Evolutionary conservation across 2,797 vertebrate genomes (phyloP).

Genomic region (Xyrichtys novacula): DNA sequence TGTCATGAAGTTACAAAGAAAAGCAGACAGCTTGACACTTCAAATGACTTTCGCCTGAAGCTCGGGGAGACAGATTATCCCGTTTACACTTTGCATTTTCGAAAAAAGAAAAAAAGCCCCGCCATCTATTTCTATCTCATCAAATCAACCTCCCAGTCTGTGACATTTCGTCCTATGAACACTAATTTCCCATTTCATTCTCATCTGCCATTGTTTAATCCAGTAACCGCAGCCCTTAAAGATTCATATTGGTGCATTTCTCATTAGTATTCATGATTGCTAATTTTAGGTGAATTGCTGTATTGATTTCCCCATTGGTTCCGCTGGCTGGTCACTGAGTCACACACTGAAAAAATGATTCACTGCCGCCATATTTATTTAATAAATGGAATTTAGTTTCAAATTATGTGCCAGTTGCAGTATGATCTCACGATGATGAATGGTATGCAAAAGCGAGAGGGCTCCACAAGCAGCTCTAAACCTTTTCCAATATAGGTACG

Average conservation of each 20-base stretch:
- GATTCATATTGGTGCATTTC: constrained; percentile 35
- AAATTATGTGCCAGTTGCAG: constrained; percentile 49
- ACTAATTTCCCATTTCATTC: constrained; percentile 9
- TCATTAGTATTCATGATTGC: constrained; percentile 63
- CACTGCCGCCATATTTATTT: constrained; percentile 47
- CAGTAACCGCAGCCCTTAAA: constrained; percentile 19
- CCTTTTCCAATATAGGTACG: too few species aligned
- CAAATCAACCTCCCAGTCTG: constrained; percentile 14
- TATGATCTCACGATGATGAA: constrained; percentile 46
- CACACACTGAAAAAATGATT: constrained; percentile 42
- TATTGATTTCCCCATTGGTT: constrained; percentile 71
- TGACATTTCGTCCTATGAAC: background rate
- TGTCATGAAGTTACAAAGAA: background rate
- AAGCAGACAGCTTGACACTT: constrained; percentile 24
- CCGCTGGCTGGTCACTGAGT: constrained; percentile 51
- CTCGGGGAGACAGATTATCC: constrained; percentile 12
- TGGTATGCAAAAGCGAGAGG: constrained; percentile 13
- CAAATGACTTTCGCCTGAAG: background rate
- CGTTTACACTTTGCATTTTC: background rate
- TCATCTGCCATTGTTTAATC: constrained; percentile 32
- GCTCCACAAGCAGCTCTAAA: too few species aligned
- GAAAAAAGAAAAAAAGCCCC: background rate
- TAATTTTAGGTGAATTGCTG: constrained; percentile 56
- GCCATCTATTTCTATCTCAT: constrained; percentile 5
- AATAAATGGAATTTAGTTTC: constrained; percentile 64